Percentiles rank a stretch among this genome's conserved stretches.
Evolutionary conservation across 2,888 invertebrate genomes (phyloP).

Genomic region (Stomorhina lunata): DNA sequence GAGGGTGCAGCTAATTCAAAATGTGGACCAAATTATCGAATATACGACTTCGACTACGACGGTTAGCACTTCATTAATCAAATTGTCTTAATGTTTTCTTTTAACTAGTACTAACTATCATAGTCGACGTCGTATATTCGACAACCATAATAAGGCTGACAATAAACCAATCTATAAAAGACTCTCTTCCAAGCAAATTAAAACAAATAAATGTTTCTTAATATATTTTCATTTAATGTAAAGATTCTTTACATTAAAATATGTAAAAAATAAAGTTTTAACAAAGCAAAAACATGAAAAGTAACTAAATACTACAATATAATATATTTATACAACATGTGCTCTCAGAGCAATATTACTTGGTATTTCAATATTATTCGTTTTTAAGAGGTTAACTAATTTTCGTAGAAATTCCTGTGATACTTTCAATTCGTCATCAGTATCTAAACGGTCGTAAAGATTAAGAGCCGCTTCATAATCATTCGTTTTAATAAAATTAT

Average conservation of each 20-base stretch:
- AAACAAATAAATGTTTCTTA: too few relatives aligned
- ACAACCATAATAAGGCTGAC: too few relatives aligned
- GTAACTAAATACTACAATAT: neutral
- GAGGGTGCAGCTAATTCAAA: too few relatives aligned
- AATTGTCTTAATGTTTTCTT: too few relatives aligned
- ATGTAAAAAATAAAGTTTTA: neutral
- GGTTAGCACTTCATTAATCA: too few relatives aligned
- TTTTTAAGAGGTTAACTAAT: constrained; percentile 75
- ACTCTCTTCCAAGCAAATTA: too few relatives aligned
- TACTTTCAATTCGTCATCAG: constrained; percentile 75
- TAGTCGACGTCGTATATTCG: too few relatives aligned
- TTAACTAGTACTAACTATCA: too few relatives aligned
- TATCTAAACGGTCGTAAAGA: constrained; percentile 76
- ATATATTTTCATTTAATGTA: neutral
- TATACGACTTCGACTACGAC: too few relatives aligned
- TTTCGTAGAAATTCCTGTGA: constrained; percentile 75
- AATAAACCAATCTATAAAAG: too few relatives aligned
- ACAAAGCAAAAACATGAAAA: neutral
- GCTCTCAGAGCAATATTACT: constrained; percentile 77
- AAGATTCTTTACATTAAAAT: neutral
- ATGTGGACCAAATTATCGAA: too few relatives aligned
- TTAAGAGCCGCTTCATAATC: constrained; percentile 74
- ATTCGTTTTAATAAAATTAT: constrained; percentile 74
- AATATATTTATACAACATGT: constrained; percentile 58
- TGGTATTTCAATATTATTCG: constrained; percentile 78